These are phyloP conservation scores for Percopsis omiscomaycus DNA, from an alignment of 2,797 vertebrate genomes.

Conservation along the genomic window DNA sequence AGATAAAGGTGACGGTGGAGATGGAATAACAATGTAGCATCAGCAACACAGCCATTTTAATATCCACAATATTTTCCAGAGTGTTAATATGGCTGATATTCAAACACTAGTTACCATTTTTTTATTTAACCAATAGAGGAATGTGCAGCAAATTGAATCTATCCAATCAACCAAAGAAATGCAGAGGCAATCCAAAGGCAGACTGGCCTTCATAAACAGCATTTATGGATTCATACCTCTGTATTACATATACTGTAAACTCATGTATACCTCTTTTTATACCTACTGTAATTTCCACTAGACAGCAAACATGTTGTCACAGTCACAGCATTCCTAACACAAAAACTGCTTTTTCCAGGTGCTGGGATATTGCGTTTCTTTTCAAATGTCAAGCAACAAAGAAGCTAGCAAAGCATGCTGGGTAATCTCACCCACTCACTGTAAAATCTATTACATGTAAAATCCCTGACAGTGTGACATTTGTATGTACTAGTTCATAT, in stretches of 20 bases:
- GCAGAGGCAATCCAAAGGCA: conserved; percentile 8
- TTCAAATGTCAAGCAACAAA: conserved; percentile 23
- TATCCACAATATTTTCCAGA: conserved; percentile 16
- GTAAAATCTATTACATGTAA: too few species aligned
- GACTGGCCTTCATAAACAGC: conserved; percentile 40
- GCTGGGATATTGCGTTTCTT: conserved; percentile 17
- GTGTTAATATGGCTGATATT: conserved; percentile 19
- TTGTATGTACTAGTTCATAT: too few species aligned
- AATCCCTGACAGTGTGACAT: too few species aligned
- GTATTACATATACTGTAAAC: too few species aligned
- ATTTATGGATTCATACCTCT: conserved; percentile 5
- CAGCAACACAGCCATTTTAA: conserved; percentile 33
- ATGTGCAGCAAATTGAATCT: conserved; percentile 46
- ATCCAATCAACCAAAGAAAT: conserved; percentile 37
- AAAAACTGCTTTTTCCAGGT: conserved; percentile 27
- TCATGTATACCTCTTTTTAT: conserved; percentile 12
- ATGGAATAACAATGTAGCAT: neutral
- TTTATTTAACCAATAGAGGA: conserved; percentile 31
- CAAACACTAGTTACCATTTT: conserved; percentile 32
- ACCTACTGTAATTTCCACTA: conserved; percentile 10
- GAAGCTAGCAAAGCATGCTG: conserved; percentile 15
- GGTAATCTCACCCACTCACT: conserved; percentile 28
- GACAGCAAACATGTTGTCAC: conserved; percentile 21
- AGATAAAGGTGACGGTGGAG: conserved; percentile 16
- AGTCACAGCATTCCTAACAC: conserved; percentile 24